phyloP scores from a whole-genome alignment of 2,797 vertebrate species.

The Ciconia nigra region DNA sequence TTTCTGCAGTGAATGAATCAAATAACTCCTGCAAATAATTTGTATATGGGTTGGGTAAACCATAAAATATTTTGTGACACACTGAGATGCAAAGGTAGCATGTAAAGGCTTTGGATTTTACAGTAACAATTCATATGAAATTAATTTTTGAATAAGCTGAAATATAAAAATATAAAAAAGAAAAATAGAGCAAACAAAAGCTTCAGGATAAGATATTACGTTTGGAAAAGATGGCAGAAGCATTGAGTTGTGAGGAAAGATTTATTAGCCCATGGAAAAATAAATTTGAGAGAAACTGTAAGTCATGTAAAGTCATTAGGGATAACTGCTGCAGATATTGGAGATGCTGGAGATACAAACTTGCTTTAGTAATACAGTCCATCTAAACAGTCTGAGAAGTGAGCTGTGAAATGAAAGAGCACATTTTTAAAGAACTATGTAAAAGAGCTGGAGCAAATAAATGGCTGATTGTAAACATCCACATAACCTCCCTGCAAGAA shows the following conservation, averaged over 20 bases:
- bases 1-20: neutral
- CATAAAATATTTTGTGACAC: neutral
- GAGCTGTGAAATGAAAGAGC: neutral
- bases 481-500: neutral
- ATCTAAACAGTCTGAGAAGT: neutral
- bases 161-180: neutral
- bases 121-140: neutral
- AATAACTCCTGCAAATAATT: neutral
- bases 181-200: neutral
- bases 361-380: neutral
- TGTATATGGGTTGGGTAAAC: neutral
- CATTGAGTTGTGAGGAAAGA: neutral
- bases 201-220: neutral
- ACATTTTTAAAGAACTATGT: neutral
- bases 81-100: neutral
- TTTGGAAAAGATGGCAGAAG: neutral
- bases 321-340: neutral
- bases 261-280: neutral
- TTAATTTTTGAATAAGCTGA: neutral
- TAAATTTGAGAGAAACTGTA: neutral
- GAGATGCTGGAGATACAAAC: neutral
- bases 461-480: neutral
- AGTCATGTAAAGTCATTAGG: neutral
- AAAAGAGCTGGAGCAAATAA: neutral
- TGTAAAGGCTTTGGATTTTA: neutral